These are phyloP conservation scores for Delphinapterus leucas DNA, from an alignment of 2,113 vertebrate genomes.

Conservation along the genomic window DNA sequence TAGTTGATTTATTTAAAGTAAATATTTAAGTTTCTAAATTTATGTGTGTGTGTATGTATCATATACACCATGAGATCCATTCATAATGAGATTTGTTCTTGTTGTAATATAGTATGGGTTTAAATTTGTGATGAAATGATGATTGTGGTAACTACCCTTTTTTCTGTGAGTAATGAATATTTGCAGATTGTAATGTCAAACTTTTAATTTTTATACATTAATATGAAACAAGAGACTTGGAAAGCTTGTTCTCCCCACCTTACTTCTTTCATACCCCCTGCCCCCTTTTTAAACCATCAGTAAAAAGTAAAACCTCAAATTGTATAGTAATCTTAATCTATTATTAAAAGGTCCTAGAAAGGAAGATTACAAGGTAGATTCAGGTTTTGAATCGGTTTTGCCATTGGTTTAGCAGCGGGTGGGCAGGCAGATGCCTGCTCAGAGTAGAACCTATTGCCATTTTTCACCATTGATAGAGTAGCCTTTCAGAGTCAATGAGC, in stretches of 20 bases:
- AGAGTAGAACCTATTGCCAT: constrained; percentile 91
- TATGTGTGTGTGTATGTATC: background rate
- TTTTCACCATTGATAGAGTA: constrained; percentile 97
- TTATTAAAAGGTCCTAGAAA: constrained; percentile 85
- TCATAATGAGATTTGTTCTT: background rate
- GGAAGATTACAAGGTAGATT: constrained; percentile 89
- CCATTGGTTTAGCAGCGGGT: constrained; percentile 90
- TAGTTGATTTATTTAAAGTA: constrained; percentile 35
- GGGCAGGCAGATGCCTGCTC: constrained; percentile 95
- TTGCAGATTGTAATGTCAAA: constrained; percentile 2
- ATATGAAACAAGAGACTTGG: constrained; percentile 57
- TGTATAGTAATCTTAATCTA: constrained; percentile 87
- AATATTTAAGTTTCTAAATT: constrained; percentile 28
- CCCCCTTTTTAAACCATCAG: constrained; percentile 71
- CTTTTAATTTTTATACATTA: constrained; percentile 50
- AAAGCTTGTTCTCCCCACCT: constrained; percentile 66
- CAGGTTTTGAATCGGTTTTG: constrained; percentile 87
- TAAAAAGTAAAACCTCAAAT: constrained; percentile 83
- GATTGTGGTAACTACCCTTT: background rate
- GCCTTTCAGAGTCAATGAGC: constrained; percentile 99
- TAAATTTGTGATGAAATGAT: constrained; percentile 38
- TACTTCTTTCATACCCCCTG: constrained; percentile 43
- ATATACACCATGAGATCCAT: background rate
- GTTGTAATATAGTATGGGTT: background rate
- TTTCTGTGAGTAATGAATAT: constrained; percentile 34